phyloP scores from a whole-genome alignment of 2,113 vertebrate genomes.

The Heloderma charlesbogerti region DNA sequence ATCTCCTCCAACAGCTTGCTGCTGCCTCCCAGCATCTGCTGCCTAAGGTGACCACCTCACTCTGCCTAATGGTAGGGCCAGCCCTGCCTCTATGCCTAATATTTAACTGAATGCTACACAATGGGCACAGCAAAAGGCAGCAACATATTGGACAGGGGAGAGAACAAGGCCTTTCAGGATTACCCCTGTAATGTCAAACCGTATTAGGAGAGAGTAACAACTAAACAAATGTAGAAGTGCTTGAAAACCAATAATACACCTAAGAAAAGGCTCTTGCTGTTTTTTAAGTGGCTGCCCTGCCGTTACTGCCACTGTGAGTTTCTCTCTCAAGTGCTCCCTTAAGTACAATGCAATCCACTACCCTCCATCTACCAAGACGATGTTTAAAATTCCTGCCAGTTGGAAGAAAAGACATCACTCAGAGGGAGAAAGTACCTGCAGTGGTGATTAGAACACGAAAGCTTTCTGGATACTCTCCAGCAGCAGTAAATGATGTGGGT shows the following conservation, averaged over 20 bases:
- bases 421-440: background rate
- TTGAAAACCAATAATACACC: background rate
- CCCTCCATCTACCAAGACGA: background rate
- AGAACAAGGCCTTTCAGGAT: background rate
- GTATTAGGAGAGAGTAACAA: background rate
- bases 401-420: constrained; percentile 1
- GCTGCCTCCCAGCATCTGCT: no score
- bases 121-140: background rate
- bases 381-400: background rate
- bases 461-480: background rate
- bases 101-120: background rate
- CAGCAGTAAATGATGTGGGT: background rate
- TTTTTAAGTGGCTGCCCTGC: background rate
- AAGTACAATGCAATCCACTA: background rate
- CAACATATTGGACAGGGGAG: background rate
- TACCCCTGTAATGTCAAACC: background rate
- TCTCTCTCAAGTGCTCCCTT: background rate
- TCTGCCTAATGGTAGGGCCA: no score
- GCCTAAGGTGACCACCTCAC: no score
- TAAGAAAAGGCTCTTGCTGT: background rate
- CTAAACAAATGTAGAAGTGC: background rate
- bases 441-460: constrained; percentile 7
- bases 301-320: background rate
- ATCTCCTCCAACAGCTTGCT: no score
- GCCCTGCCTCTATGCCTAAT: no score